Conservation (phyloP, 30 jellyfish, hydroid and myxozoan genomes). For the Rhopilema esculentum region DNA sequence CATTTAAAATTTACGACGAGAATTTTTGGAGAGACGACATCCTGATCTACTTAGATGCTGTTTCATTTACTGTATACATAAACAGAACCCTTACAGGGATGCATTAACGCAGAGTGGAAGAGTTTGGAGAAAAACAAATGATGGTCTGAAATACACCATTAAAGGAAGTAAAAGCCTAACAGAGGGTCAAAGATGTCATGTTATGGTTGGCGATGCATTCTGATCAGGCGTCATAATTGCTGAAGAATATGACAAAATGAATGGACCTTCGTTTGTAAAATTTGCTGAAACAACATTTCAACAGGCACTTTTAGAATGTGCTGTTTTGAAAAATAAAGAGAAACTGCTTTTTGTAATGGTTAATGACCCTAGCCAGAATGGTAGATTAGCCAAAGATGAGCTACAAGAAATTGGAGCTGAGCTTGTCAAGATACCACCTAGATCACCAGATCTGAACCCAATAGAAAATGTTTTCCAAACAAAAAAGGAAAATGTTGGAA, state of each 20-base stretch:
- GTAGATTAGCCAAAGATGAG: too few species aligned
- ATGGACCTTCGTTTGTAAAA: too few species aligned
- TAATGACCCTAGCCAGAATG: too few species aligned
- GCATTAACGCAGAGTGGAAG: constrained; percentile 1
- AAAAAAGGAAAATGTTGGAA: neutral
- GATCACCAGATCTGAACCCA: too few species aligned
- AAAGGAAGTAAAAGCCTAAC: constrained; percentile 1
- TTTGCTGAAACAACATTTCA: too few species aligned
- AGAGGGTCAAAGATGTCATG: neutral
- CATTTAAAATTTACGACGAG: neutral
- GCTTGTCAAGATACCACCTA: too few species aligned
- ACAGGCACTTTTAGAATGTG: too few species aligned
- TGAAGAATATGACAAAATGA: too few species aligned
- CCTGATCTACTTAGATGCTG: constrained; percentile 11
- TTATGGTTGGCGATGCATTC: neutral
- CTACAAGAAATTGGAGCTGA: too few species aligned
- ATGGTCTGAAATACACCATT: constrained; percentile 2
- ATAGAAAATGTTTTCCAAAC: too few species aligned
- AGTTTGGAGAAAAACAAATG: constrained; percentile 9
- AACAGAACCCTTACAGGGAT: neutral
- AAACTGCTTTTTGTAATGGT: too few species aligned
- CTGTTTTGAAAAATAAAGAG: too few species aligned
- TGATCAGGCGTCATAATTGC: neutral
- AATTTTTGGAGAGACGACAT: constrained; percentile 9
- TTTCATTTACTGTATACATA: constrained; percentile 4